Evolutionary conservation across 2,888 invertebrate species (phyloP), one percentile per base, ranked within the genome.

Genomic region (Microdon myrmicae): DNA sequence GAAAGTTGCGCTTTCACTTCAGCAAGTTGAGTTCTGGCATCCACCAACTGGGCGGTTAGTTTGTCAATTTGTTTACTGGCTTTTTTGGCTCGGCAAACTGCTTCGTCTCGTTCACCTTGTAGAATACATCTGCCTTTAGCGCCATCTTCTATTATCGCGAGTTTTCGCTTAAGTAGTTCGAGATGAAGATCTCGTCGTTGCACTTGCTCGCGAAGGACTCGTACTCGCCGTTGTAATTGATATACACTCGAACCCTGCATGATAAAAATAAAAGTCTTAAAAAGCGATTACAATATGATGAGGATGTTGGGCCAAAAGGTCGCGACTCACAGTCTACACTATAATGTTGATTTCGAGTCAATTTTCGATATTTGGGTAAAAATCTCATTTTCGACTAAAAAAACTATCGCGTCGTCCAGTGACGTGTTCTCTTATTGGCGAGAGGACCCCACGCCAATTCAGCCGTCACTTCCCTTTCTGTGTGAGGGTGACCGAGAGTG

Each of bases 121-220:
- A 88, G 72, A 35, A 87, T 74, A 48, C 84, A 83, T 71, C 85
- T 86, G 20, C 85, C 83, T 54, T 87, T 82, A 2, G 85, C 83
- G 47, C 85, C 87, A 69, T 90, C 90, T 76, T 93, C 94, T 77
- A 93, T 90, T 8, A 93, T 84, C 53, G 89, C 88, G 43, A 96
- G 82, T 79, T 96, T 96, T 69, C 94, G 87, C 29, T 94, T 84
- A 35, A 96, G 81, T 55, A 96, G 83, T 79, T 96, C 96, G 73
- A 96, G 81, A 76, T 96, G 96, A 26, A 96, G 83, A 75, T 96
- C 96, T 72, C 94, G 89, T 51, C 94, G 86, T 74, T 95, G 94
- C 19, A 96, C 83, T 77, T 96, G 95, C 75, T 96, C 96, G 38
- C 94, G 85, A 8, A 95, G 81, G 4, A 90, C 90, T 68, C 94